Evolutionary conservation across 2,888 invertebrate genomes (phyloP).

Genomic region (Mesochorus sp.): DNA sequence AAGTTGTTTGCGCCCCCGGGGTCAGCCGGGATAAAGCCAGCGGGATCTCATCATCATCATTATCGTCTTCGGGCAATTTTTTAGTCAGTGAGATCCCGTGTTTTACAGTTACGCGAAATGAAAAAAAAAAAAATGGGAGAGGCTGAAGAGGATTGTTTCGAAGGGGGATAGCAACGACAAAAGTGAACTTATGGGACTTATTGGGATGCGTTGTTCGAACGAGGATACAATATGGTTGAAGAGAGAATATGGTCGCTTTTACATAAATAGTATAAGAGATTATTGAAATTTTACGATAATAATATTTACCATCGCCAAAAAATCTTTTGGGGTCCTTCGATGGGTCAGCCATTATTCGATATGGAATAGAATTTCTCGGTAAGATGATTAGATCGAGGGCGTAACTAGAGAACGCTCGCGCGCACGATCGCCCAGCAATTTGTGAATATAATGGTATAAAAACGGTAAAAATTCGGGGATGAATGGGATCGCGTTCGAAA

Average conservation of each 20-base stretch:
- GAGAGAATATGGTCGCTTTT: no score
- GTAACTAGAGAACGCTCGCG: constrained; percentile 31
- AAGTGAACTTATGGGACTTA: neutral
- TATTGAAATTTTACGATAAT: no score
- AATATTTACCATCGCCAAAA: no score
- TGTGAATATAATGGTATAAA: constrained; percentile 25
- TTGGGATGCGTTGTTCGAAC: no score
- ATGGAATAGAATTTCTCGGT: no score
- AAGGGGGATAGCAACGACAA: neutral
- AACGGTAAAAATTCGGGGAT: constrained; percentile 69
- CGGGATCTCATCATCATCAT: constrained; percentile 57
- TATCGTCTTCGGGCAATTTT: constrained; percentile 6
- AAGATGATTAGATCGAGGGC: constrained; percentile 37
- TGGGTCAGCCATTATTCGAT: no score
- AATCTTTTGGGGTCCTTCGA: no score
- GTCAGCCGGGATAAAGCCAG: constrained; percentile 71
- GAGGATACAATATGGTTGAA: no score
- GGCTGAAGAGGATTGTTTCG: neutral
- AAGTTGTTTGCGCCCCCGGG: constrained; percentile 54
- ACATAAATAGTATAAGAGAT: no score
- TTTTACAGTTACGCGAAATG: constrained; percentile 75
- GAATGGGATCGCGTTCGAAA: constrained; percentile 77
- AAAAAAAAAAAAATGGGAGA: neutral
- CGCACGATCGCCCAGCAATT: constrained; percentile 3
- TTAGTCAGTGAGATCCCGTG: constrained; percentile 38